Base-by-base conservation (phyloP, 2,797 vertebrate genomes). In the Gallinago nigripennis region DNA sequence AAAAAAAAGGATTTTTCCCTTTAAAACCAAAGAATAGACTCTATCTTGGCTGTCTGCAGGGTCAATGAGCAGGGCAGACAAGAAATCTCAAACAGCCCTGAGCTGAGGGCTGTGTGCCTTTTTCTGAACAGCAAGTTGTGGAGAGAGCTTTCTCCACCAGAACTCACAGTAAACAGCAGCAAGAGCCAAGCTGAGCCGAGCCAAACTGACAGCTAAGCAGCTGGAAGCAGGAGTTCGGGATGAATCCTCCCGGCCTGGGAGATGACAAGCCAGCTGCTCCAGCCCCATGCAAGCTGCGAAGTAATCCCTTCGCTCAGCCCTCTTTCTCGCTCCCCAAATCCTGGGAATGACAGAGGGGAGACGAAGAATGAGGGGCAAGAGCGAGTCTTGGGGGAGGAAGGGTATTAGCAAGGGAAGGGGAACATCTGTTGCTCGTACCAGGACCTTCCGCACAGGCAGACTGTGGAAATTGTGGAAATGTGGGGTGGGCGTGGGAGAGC, bases 251-350 rank as follows among this genome's bases (percentile, higher is more conserved):
- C 2, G 66, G 46, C 37, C 71, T 53, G 28, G 70, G 78, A 94
- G 46, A 78, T 78, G 64, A 78, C 85, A 86, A 46, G 41, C 33
- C 94, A 94, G 90, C 90, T 96, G 64, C 63, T 94, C 45, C n/a
- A 72, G n/a, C 45, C 56, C 33, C 0, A 0, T 11, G 51, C 56
- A 66, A 76, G n/a, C 79, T 80, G 56, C 4, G 8, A 43, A 77
- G 63, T n/a, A 72, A 82, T 76, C 51, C 65, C 27, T 86, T 56
- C 2, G 7, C 46, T 83, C 78, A 81, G n/a, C 33, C 28, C 10
- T 23, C 19, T 61, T 61, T 77, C 54, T 75, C 45, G 16, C 31
- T 96, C 66, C 60, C 48, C 53, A 68, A 33, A 82, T 77, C 60
- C 69, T 75, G 75, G 73, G 70, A 90, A 90, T 77, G 87, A 48